These are phyloP conservation scores for Sinosuthora webbiana DNA, from an alignment of 2,113 vertebrate genomes.

Conservation along the genomic window DNA sequence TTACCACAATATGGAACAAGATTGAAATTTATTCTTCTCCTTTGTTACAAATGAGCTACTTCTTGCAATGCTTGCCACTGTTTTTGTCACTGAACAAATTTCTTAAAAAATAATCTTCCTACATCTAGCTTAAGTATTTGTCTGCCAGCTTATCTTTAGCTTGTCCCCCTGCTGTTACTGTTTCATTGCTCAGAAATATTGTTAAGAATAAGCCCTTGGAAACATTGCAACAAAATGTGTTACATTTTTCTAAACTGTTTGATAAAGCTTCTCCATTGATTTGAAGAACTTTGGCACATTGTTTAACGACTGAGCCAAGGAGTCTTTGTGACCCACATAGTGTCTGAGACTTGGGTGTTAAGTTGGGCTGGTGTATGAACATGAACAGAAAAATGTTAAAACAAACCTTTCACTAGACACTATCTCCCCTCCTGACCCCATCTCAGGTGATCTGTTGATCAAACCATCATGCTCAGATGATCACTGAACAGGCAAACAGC, in stretches of 20 bases:
- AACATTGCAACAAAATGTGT: neutral
- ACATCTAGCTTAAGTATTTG: neutral
- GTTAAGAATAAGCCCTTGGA: neutral
- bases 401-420: neutral
- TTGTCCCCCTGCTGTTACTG: neutral
- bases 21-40: neutral
- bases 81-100: neutral
- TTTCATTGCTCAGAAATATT: neutral
- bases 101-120: neutral
- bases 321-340: fast-evolving
- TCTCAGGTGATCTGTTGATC: neutral
- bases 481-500: neutral
- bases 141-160: neutral
- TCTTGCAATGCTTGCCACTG: neutral
- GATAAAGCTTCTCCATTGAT: neutral
- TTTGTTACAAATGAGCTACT: neutral
- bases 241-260: neutral
- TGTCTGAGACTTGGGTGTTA: neutral
- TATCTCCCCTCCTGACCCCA: neutral
- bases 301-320: neutral
- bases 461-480: neutral
- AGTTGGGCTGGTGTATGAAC: neutral
- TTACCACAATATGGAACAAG: neutral
- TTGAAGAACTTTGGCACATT: neutral
- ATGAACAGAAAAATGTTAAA: neutral